Evolutionary conservation across 1,140 invertebrate species (phyloP).

Genomic region (Drosophila littoralis): DNA sequence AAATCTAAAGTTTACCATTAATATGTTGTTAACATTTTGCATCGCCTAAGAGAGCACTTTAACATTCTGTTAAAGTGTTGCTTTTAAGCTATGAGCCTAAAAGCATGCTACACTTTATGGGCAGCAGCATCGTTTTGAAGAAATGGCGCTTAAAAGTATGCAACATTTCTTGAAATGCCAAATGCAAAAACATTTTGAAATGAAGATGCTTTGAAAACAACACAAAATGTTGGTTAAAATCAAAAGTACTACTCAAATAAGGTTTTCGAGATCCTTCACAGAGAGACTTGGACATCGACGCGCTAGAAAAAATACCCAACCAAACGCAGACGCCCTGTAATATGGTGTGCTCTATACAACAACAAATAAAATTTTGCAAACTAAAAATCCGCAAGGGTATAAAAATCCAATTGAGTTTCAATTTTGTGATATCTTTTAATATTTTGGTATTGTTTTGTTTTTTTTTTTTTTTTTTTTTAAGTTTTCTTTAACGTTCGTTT

Average conservation of each 20-base stretch:
- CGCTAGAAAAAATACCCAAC: too few relatives aligned
- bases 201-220: not conserved
- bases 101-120: slow-evolving; percentile 29
- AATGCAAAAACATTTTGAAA: too few relatives aligned
- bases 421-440: slow-evolving; percentile 57
- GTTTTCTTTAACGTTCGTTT: slow-evolving; percentile 36
- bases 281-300: too few relatives aligned
- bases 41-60: too few relatives aligned
- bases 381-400: not conserved
- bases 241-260: not conserved
- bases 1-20: not conserved
- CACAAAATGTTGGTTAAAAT: not conserved
- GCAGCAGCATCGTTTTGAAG: not conserved
- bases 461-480: slow-evolving; percentile 31
- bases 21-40: not conserved
- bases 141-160: slow-evolving; percentile 14
- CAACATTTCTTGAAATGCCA: not conserved
- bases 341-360: not conserved
- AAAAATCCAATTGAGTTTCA: slow-evolving; percentile 50
- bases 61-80: not conserved
- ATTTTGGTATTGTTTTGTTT: slow-evolving; percentile 59
- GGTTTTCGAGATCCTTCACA: too few relatives aligned
- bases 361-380: slow-evolving; percentile 4
- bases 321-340: not conserved
- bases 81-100: not conserved